These are phyloP conservation scores for Pituophis catenifer DNA, from an alignment of 2,113 vertebrate genomes.

Conservation along the genomic window DNA sequence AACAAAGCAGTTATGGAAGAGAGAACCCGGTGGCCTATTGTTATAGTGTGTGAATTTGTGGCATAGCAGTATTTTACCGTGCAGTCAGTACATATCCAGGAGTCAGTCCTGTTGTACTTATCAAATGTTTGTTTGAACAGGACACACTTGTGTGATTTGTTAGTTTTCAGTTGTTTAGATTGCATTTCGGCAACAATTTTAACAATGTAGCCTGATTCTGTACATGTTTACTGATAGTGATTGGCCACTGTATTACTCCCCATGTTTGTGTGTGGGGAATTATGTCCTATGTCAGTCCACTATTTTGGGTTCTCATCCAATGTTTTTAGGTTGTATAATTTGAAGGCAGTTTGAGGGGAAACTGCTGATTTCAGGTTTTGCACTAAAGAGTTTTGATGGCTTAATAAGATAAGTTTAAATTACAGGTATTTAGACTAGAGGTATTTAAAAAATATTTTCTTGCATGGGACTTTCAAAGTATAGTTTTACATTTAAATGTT, in stretches of 20 bases:
- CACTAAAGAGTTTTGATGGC: neutral
- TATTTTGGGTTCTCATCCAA: neutral
- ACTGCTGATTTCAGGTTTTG: neutral
- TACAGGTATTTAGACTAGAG: neutral
- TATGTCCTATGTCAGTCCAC: neutral
- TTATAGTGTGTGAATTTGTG: neutral
- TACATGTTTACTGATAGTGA: rapidly evolving
- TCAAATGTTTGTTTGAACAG: neutral
- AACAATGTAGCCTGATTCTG: neutral
- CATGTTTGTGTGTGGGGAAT: neutral
- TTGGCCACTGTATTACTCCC: neutral
- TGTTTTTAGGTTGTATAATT: neutral
- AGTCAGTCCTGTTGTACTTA: neutral
- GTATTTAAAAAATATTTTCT: neutral
- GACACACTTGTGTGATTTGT: neutral
- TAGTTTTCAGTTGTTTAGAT: neutral
- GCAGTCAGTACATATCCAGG: neutral
- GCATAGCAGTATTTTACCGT: neutral
- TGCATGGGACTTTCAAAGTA: neutral
- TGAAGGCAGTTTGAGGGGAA: neutral
- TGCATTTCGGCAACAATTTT: neutral
- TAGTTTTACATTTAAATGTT: neutral
- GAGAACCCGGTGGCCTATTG: neutral
- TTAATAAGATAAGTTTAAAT: neutral
- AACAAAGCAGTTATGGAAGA: conserved; percentile 5